These are phyloP conservation scores for Colletes gigas DNA, from an alignment of 1,140 invertebrate species.

Conservation along the genomic window DNA sequence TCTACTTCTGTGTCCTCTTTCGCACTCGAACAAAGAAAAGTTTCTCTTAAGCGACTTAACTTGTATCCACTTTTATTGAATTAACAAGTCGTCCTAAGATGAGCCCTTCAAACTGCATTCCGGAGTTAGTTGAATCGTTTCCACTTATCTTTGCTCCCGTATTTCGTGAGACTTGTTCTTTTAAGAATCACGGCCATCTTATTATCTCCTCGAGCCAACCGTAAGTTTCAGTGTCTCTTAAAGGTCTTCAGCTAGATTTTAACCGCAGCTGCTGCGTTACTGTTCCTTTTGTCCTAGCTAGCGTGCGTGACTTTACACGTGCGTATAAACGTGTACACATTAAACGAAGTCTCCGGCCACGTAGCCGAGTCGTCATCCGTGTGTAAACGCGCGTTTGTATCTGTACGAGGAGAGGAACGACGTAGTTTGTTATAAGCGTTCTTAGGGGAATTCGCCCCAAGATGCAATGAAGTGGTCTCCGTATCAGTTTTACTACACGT, in stretches of 20 bases:
- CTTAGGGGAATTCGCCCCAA: constrained; percentile 11
- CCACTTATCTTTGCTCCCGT: constrained; percentile 13
- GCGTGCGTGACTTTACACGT: constrained; percentile 2
- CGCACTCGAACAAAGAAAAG: no score
- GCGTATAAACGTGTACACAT: constrained; percentile 1
- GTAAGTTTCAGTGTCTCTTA: constrained; percentile 43
- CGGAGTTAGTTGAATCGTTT: constrained; percentile 35
- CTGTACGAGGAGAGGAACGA: not conserved
- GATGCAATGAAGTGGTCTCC: constrained; percentile 32
- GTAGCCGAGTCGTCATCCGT: not conserved
- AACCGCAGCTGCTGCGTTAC: constrained; percentile 25
- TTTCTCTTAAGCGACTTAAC: no score
- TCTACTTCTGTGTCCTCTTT: no score
- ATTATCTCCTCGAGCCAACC: constrained; percentile 41
- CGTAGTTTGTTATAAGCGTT: constrained; percentile 42
- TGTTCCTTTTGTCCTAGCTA: constrained; percentile 18
- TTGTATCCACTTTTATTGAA: not conserved
- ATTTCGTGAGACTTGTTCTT: constrained; percentile 1
- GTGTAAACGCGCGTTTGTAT: constrained; percentile 7
- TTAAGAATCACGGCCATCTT: constrained; percentile 44
- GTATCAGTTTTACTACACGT: constrained; percentile 50
- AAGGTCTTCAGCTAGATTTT: constrained; percentile 26
- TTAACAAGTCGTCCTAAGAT: not conserved
- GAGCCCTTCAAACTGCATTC: constrained; percentile 4
- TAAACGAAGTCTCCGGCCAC: not conserved